phyloP scores from a whole-genome alignment of 2,113 vertebrate species.

The Paratilapia polleni region DNA sequence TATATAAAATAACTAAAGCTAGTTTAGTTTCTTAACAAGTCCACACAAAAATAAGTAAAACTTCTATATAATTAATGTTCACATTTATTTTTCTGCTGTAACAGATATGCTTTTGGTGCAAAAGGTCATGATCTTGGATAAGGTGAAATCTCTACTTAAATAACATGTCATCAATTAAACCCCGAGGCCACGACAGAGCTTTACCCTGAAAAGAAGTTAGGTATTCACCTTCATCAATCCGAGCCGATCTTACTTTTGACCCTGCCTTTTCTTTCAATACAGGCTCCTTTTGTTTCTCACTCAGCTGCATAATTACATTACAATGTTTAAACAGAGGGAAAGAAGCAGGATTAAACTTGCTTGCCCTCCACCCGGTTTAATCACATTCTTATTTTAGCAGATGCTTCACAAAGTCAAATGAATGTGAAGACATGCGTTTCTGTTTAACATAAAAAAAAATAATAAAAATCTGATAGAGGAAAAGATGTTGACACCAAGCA shows the following conservation, averaged over 20 bases:
- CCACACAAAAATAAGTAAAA: not conserved
- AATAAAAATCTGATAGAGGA: not conserved
- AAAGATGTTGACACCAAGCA: not conserved
- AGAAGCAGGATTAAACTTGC: constrained; percentile 37
- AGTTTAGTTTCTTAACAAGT: not conserved
- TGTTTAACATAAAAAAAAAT: not conserved
- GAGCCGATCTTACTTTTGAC: constrained; percentile 3
- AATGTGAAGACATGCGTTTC: not conserved
- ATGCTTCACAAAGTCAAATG: not conserved
- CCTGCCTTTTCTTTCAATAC: not conserved
- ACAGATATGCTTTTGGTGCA: not conserved
- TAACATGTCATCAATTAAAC: not conserved
- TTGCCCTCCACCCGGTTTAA: constrained; percentile 15
- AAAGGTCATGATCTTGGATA: not conserved
- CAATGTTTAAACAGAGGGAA: constrained; percentile 48
- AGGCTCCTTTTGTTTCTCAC: constrained; percentile 36
- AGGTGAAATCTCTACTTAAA: not conserved
- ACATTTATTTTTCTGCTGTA: not conserved
- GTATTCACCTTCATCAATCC: not conserved
- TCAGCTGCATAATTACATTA: constrained; percentile 58
- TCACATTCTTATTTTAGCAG: not conserved
- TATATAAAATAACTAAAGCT: not conserved
- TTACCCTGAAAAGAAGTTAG: not conserved
- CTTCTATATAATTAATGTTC: not conserved
- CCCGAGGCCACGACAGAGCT: not conserved